Base-by-base conservation (phyloP, 1,140 invertebrate genomes). In the Atta cephalotes region DNA sequence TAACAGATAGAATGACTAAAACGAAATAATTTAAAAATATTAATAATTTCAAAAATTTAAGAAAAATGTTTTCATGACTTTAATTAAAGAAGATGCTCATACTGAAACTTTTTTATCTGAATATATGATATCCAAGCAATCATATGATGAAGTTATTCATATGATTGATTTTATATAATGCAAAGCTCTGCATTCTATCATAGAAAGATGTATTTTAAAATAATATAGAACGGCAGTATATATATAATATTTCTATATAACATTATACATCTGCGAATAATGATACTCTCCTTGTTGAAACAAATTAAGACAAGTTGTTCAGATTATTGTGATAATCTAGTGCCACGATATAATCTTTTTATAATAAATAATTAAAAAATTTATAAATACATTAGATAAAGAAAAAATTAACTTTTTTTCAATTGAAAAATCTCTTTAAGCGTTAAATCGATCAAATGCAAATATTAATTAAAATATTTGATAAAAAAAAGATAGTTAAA, bases 221-320 rank as follows among this genome's bases (percentile, higher is more conserved):
- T 28, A 74, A 84, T 9, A 25, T 76, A 58, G 16, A 84, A 74
- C 28, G 80, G 80, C 80, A 82, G 80, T 82, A 68, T 84, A 25
- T 58, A 4, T 63, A 49, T 74, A 70, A 45, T 45, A 81, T 9
- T 81, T 81, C 14, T 81, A 35, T 53, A 66, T 53, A 81, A 60
- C 10, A 58, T 28, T 71, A 58, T 49, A 81, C 53, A 81, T 4
- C 35, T 3, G 21, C 21, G 53, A 70, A 81, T 25, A 80, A 68
- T 81, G 65, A 81, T 45, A 28, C n/a, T 16, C 10, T 45, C 21
- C 63, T 66, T 66, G 5, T 66, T 35, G 7, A 39, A 51, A 53
- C 31, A 14, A 45, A 81, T 81, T 21, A 71, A 71, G 31, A 49
- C 16, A 49, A 79, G 25, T 63, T 77, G n/a, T 39, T 62, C 16